phyloP scores from a whole-genome alignment of 2,888 invertebrate genomes.

The Thymelicus acteon region DNA sequence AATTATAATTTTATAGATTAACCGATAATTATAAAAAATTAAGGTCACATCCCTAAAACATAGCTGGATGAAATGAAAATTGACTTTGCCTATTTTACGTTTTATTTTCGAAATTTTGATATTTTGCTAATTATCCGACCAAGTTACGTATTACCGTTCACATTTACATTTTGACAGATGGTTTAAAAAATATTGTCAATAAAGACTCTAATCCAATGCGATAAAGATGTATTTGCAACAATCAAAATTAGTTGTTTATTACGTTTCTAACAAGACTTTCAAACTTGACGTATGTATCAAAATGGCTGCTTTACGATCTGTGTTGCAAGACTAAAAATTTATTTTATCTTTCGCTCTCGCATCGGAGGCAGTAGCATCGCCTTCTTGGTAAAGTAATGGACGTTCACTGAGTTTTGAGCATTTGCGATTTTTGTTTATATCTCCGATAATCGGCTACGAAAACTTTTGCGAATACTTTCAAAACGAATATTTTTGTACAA shows the following conservation, averaged over 20 bases:
- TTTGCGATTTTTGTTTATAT: conserved; percentile 82
- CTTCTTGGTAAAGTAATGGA: conserved; percentile 78
- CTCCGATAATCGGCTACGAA: conserved; percentile 76
- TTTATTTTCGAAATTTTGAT: conserved; percentile 31
- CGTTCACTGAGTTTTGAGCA: conserved; percentile 72
- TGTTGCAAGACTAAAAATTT: conserved; percentile 75
- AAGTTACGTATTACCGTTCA: conserved; percentile 44
- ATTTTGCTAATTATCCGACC: conserved; percentile 51
- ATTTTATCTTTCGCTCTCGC: conserved; percentile 72
- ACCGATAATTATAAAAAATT: conserved; percentile 29
- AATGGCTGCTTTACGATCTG: conserved; percentile 51
- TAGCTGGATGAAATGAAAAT: background rate
- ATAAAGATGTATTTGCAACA: conserved; percentile 31
- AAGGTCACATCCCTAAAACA: conserved; percentile 35
- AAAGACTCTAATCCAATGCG: background rate
- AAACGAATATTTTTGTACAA: conserved; percentile 65
- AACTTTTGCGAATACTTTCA: conserved; percentile 81
- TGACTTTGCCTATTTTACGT: conserved; percentile 9
- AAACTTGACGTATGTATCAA: conserved; percentile 39
- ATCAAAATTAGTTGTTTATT: background rate
- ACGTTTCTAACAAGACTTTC: conserved; percentile 14
- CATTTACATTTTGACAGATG: conserved; percentile 13
- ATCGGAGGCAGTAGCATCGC: conserved; percentile 79
- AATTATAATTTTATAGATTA: conserved; percentile 38
- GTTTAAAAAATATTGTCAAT: background rate